Conservation (phyloP, 2,888 invertebrate genomes). For the Gymnocheta viridis region DNA sequence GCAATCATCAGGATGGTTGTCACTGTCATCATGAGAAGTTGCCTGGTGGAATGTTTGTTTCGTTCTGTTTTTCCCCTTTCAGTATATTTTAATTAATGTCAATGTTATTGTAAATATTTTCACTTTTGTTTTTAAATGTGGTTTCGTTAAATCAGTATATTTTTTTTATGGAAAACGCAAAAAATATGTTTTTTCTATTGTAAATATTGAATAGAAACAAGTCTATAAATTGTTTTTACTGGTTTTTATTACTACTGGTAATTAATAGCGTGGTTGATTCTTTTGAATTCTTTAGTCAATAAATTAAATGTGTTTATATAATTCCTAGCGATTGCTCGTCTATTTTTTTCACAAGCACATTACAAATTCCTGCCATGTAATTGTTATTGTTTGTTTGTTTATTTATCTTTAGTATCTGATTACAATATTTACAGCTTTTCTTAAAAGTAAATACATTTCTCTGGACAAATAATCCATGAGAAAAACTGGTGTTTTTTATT, state of each 20-base stretch:
- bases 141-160: constrained; percentile 11
- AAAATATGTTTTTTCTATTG: constrained; percentile 19
- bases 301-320: background rate
- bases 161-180: background rate
- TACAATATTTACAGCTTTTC: too few relatives aligned
- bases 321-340: background rate
- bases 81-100: constrained; percentile 61
- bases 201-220: constrained; percentile 30
- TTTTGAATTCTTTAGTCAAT: constrained; percentile 22
- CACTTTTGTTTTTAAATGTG: constrained; percentile 54
- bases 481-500: too few relatives aligned
- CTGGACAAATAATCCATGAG: too few relatives aligned
- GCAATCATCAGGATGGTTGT: constrained; percentile 59
- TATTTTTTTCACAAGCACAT: background rate
- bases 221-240: constrained; percentile 41
- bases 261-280: constrained; percentile 23
- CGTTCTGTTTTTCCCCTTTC: background rate
- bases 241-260: constrained; percentile 5
- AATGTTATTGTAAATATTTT: constrained; percentile 58
- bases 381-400: too few relatives aligned
- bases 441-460: too few relatives aligned
- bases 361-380: too few relatives aligned
- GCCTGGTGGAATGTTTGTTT: constrained; percentile 14
- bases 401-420: too few relatives aligned
- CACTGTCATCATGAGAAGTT: constrained; percentile 39